Percentiles rank a stretch among this genome's conserved stretches.
phyloP scores from a whole-genome alignment of 2,797 vertebrate genomes.

The Acanthornis magna region DNA sequence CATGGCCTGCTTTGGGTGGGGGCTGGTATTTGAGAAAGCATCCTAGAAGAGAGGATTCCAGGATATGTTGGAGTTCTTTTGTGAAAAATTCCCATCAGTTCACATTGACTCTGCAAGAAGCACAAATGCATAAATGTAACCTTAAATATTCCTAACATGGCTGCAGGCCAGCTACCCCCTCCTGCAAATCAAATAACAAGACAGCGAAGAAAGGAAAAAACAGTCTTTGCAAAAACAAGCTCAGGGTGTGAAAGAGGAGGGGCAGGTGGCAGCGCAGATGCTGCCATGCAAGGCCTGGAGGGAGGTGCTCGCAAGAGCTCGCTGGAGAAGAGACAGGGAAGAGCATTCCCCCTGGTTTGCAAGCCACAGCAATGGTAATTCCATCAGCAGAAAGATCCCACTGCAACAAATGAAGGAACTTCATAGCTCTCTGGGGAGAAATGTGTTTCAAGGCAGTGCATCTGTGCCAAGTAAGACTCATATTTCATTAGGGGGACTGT shows the following conservation, averaged over 20 bases:
- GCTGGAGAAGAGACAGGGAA: background rate
- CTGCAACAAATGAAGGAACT: background rate
- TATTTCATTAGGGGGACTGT: background rate
- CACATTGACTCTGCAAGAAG: background rate
- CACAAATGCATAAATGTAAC: background rate
- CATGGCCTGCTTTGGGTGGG: background rate
- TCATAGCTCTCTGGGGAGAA: background rate
- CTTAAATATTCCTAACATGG: background rate
- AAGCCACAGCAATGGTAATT: background rate
- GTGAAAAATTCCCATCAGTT: background rate
- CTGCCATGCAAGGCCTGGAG: background rate
- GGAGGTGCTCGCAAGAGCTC: background rate
- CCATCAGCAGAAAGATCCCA: background rate
- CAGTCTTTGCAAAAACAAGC: background rate
- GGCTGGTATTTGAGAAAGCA: background rate
- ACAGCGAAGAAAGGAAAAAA: background rate
- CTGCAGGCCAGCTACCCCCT: background rate
- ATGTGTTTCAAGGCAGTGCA: background rate
- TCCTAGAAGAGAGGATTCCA: background rate
- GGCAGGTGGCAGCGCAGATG: rapidly evolving
- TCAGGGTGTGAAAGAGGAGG: background rate
- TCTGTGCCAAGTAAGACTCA: background rate
- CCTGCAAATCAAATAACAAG: background rate
- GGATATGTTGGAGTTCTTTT: background rate
- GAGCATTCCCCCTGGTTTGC: background rate